phyloP scores from a whole-genome alignment of 2,113 vertebrate species.

The Barbus barbus region DNA sequence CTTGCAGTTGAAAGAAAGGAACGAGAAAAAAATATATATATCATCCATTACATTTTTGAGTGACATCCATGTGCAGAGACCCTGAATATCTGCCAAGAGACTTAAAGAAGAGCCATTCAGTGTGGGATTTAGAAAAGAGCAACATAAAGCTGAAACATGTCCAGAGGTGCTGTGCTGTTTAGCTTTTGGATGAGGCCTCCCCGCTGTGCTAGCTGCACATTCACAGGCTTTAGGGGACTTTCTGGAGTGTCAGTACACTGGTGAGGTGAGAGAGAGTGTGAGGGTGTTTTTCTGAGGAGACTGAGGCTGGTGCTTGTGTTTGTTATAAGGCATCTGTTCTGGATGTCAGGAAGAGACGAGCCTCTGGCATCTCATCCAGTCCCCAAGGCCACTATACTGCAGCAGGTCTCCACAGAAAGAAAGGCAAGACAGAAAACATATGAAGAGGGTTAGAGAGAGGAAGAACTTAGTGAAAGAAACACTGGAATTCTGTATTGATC shows the following conservation, averaged over 20 bases:
- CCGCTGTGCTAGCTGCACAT: conserved; percentile 46
- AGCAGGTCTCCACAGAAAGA: conserved; percentile 66
- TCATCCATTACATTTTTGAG: conserved; percentile 38
- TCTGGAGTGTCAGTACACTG: conserved; percentile 33
- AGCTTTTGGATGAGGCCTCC: conserved; percentile 49
- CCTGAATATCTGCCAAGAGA: conserved; percentile 28
- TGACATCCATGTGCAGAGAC: conserved; percentile 3
- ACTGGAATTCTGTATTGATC: conserved; percentile 37
- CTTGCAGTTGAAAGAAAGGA: conserved; percentile 8
- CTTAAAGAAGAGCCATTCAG: conserved; percentile 24
- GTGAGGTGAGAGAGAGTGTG: conserved; percentile 27
- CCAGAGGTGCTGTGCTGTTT: conserved; percentile 52
- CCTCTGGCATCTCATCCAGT: conserved; percentile 63
- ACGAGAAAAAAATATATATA: too few species aligned
- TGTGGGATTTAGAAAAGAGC: conserved; percentile 49
- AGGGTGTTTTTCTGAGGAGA: conserved; percentile 57
- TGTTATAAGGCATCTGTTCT: conserved; percentile 81
- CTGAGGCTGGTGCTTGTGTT: conserved; percentile 69
- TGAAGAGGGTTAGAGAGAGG: background rate
- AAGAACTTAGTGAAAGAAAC: conserved; percentile 3
- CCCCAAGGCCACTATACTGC: conserved; percentile 59
- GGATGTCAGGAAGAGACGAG: conserved; percentile 69
- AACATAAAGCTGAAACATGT: conserved; percentile 52
- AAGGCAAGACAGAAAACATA: conserved; percentile 17
- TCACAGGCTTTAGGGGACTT: conserved; percentile 32